phyloP scores from a whole-genome alignment of 2,888 invertebrate species.

The Hanleya hanleyi region DNA sequence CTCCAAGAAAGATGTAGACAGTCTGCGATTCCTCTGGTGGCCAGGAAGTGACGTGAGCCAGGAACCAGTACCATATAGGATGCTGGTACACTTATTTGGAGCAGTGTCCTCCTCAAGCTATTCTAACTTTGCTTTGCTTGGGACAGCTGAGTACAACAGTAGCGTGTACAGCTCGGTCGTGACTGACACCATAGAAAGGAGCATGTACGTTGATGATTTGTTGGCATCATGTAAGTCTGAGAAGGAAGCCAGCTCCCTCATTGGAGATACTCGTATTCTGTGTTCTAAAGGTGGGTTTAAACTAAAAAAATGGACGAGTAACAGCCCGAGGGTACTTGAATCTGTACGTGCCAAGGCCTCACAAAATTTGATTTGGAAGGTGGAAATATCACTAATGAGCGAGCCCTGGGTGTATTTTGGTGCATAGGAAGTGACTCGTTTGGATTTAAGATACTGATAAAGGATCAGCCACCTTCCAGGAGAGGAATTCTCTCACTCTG shows the following conservation, averaged over 20 bases:
- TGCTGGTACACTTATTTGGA: slow-evolving; percentile 32
- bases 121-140: slow-evolving; percentile 24
- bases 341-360: slow-evolving; percentile 20
- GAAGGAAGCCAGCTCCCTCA: too few species aligned
- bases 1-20: slow-evolving; percentile 9
- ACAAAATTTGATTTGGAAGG: slow-evolving; percentile 1
- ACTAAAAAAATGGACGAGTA: background rate
- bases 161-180: slow-evolving; percentile 15
- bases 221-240: too few species aligned
- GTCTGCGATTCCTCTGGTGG: slow-evolving; percentile 38
- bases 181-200: slow-evolving; percentile 7
- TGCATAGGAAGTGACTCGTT: background rate
- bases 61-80: slow-evolving; percentile 19
- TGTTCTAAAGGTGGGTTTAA: background rate
- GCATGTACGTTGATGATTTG: too few species aligned
- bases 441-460: background rate
- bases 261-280: background rate
- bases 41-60: slow-evolving; percentile 22
- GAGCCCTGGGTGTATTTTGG: background rate
- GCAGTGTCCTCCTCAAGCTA: slow-evolving; percentile 29
- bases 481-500: background rate
- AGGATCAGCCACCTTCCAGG: background rate
- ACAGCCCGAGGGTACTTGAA: slow-evolving; percentile 12
- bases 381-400: background rate
- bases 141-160: slow-evolving; percentile 21